Percentiles rank a stretch among this genome's conserved stretches.
phyloP scores from a whole-genome alignment of 2,888 invertebrate species.

The Tolmerus cingulatus region DNA sequence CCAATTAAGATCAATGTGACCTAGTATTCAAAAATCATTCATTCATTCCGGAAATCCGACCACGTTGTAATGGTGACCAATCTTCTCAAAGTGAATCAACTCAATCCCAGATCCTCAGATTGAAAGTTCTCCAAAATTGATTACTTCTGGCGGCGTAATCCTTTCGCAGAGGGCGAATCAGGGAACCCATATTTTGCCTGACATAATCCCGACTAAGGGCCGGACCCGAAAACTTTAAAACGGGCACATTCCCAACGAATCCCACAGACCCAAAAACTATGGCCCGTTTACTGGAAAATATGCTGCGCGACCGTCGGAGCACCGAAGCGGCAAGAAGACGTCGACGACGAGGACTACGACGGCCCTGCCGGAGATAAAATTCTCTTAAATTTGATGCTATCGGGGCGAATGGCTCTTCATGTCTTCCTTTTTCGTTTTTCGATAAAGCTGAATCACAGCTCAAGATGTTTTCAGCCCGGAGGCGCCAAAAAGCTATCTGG shows the following conservation, averaged over 20 bases:
- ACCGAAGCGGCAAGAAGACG: neutral
- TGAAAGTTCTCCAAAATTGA: neutral
- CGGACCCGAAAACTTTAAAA: neutral
- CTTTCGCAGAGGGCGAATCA: neutral
- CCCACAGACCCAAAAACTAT: neutral
- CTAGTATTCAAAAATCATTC: neutral
- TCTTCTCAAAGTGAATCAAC: neutral
- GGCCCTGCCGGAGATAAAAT: slow-evolving; percentile 10
- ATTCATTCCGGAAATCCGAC: neutral
- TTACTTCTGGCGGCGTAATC: neutral
- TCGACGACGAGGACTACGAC: neutral
- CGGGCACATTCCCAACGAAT: neutral
- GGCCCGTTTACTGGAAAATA: neutral
- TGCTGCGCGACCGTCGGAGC: neutral
- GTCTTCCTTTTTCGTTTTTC: slow-evolving; percentile 16
- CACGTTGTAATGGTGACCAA: neutral
- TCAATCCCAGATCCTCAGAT: neutral
- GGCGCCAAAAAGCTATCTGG: slow-evolving; percentile 32
- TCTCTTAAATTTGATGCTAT: slow-evolving; percentile 38
- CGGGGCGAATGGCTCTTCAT: neutral
- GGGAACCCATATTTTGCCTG: neutral
- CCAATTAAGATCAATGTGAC: neutral
- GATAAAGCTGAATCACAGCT: slow-evolving; percentile 23
- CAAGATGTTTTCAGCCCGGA: slow-evolving; percentile 34
- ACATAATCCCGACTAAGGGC: neutral